Percentiles rank a stretch among this genome's conserved stretches.
Conservation (phyloP, 2,888 invertebrate genomes). For the Dysmachus trigonus region DNA sequence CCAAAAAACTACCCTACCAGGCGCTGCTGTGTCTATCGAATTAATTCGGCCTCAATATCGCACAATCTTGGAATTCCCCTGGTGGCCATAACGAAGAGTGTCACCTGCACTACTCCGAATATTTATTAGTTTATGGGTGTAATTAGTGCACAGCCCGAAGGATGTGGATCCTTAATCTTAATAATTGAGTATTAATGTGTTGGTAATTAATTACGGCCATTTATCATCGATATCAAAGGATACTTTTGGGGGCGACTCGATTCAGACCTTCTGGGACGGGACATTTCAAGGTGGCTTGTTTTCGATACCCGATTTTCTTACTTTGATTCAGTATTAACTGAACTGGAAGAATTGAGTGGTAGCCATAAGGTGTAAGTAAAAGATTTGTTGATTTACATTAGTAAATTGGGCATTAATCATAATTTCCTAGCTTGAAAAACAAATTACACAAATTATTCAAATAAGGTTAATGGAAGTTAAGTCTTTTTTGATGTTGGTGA, state of each 20-base stretch:
- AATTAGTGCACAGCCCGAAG: conserved; percentile 28
- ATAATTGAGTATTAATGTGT: conserved; percentile 33
- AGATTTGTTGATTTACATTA: no score
- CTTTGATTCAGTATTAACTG: background rate
- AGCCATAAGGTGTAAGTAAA: background rate
- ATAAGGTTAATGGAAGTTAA: no score
- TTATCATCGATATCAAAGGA: conserved; percentile 21
- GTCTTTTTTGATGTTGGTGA: no score
- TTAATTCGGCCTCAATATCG: conserved; percentile 43
- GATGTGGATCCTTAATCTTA: conserved; percentile 31
- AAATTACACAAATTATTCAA: background rate
- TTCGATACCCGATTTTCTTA: background rate
- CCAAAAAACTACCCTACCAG: background rate
- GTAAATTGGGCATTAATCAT: background rate
- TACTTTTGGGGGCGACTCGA: background rate
- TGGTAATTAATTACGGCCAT: conserved; percentile 27
- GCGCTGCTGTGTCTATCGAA: conserved; percentile 12
- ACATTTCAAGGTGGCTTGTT: background rate
- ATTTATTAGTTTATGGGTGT: conserved; percentile 47
- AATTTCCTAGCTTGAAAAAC: background rate
- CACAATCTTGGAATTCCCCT: conserved; percentile 24
- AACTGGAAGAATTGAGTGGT: background rate
- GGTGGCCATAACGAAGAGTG: conserved; percentile 38
- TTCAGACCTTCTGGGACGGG: background rate
- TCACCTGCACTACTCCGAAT: conserved; percentile 43